Evolutionary conservation across 2,797 vertebrate species (phyloP).

Genomic region (Melanitta fusca): DNA sequence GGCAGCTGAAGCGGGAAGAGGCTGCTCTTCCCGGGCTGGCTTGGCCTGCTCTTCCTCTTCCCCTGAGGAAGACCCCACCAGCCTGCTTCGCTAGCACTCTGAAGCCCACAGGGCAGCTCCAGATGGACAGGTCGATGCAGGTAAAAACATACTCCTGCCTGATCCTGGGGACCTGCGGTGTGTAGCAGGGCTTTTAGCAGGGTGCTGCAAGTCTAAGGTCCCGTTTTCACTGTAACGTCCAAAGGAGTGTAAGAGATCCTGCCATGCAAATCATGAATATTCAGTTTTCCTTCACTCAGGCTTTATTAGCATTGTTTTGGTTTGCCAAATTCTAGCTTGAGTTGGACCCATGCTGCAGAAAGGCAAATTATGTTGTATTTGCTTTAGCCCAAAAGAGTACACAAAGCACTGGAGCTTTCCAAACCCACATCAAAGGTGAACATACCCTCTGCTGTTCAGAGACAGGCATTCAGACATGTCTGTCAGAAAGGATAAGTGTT

Average conservation of each 20-base stretch:
- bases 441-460: neutral
- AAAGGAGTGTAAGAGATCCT: neutral
- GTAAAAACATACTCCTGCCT: neutral
- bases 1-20: neutral
- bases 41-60: neutral
- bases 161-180: neutral
- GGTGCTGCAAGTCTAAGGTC: neutral
- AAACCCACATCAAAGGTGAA: conserved; percentile 58
- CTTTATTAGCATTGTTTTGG: conserved; percentile 5
- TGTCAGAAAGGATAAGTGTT: conserved; percentile 14
- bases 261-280: neutral
- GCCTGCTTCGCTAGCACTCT: neutral
- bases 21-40: neutral
- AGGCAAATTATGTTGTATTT: conserved; percentile 31
- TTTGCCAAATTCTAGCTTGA: conserved; percentile 14
- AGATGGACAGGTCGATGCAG: neutral
- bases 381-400: conserved; percentile 39
- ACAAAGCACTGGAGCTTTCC: conserved; percentile 46
- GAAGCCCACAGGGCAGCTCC: neutral
- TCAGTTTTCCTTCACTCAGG: neutral
- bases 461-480: neutral
- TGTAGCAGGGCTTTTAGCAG: neutral
- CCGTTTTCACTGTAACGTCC: neutral
- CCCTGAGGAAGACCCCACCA: neutral
- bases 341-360: conserved; percentile 14